phyloP scores from a whole-genome alignment of 2,113 vertebrate genomes.

The Petrocephalus microphthalmus region DNA sequence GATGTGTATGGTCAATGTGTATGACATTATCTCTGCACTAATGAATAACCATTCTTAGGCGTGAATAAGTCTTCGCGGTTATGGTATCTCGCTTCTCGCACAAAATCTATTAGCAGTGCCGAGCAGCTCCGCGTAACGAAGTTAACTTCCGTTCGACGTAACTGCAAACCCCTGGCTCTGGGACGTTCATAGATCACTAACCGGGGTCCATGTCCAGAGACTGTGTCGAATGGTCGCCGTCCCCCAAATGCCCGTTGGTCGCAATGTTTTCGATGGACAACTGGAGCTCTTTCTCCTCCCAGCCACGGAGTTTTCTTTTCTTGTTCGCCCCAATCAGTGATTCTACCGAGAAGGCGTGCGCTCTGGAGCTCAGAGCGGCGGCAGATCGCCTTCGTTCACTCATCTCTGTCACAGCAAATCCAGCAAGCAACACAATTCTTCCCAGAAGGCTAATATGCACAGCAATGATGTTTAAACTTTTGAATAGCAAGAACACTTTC shows the following conservation, averaged over 20 bases:
- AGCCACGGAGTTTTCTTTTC: conserved; percentile 93
- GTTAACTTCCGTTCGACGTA: background rate
- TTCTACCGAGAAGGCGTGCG: conserved; percentile 98
- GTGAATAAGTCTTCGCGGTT: too few species aligned
- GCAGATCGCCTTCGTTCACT: conserved; percentile 93
- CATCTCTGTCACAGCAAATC: conserved; percentile 76
- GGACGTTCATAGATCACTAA: conserved; percentile 65
- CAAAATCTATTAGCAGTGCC: background rate
- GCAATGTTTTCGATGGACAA: conserved; percentile 91
- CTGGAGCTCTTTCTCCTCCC: conserved; percentile 91
- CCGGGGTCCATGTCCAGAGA: conserved; percentile 91
- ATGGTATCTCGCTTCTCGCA: background rate
- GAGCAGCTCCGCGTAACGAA: background rate
- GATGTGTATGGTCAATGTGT: background rate
- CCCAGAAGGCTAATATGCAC: conserved; percentile 2
- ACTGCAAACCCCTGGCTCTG: background rate
- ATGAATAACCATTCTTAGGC: background rate
- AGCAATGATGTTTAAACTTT: conserved; percentile 9
- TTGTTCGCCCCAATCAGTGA: conserved; percentile 96
- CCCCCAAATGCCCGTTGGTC: conserved; percentile 69
- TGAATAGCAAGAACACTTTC: conserved; percentile 5
- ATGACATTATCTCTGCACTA: background rate
- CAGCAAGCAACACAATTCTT: conserved; percentile 22
- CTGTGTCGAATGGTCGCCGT: conserved; percentile 74
- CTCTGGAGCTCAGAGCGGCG: conserved; percentile 93